phyloP scores from a whole-genome alignment of 2,888 invertebrate species.

The Yponomeuta evonymella region DNA sequence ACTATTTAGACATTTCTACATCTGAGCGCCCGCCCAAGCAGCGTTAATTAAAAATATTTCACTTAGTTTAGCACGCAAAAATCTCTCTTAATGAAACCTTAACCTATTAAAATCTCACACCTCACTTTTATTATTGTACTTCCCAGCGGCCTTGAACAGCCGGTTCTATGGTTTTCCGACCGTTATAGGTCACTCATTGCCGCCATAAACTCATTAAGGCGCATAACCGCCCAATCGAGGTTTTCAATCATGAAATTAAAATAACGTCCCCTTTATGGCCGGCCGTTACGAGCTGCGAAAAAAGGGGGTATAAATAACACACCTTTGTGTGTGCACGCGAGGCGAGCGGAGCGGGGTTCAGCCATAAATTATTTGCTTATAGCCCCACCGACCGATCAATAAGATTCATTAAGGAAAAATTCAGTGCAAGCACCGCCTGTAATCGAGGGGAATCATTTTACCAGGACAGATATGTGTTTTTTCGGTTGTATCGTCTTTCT shows the following conservation, averaged over 20 bases:
- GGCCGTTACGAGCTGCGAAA: conserved; percentile 75
- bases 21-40: background rate
- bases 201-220: conserved; percentile 71
- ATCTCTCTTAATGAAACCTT: background rate
- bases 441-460: background rate
- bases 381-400: conserved; percentile 59
- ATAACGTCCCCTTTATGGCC: conserved; percentile 72
- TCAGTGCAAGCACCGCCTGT: conserved; percentile 38
- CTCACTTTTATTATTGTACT: background rate
- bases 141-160: conserved; percentile 35
- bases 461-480: background rate
- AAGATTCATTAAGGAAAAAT: conserved; percentile 71
- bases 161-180: conserved; percentile 46
- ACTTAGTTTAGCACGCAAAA: background rate
- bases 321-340: conserved; percentile 68
- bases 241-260: conserved; percentile 76
- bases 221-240: conserved; percentile 73
- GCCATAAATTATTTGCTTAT: conserved; percentile 70
- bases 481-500: too few relatives aligned
- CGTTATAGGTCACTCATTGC: conserved; percentile 61
- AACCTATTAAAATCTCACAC: background rate
- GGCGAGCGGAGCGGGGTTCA: conserved; percentile 41
- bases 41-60: background rate
- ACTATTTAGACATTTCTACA: background rate
- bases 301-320: conserved; percentile 76